Percentiles rank a stretch among this genome's conserved stretches.
Evolutionary conservation across 1,140 invertebrate species (phyloP).

Genomic region (Triops cancriformis): DNA sequence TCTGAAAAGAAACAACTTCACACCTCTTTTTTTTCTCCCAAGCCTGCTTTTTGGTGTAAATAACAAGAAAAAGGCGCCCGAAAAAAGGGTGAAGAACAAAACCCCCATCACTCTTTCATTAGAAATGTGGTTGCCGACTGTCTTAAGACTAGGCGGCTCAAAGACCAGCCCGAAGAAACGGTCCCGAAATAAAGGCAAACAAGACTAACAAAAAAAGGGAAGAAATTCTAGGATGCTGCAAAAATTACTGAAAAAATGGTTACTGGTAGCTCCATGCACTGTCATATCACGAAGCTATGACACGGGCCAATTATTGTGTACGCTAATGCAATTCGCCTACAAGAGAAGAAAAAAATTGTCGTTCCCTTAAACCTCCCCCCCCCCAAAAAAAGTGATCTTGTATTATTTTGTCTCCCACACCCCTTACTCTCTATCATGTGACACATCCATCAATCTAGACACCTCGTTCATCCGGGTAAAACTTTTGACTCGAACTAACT

Average conservation of each 20-base stretch:
- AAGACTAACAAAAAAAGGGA: background rate
- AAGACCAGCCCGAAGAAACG: background rate
- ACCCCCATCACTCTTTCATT: background rate
- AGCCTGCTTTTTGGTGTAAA: background rate
- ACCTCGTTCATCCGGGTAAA: too few species aligned
- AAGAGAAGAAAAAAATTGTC: background rate
- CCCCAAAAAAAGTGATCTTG: background rate
- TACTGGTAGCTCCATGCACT: background rate
- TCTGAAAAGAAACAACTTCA: background rate
- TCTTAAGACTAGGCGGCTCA: background rate
- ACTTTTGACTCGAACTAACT: background rate
- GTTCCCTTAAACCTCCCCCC: background rate
- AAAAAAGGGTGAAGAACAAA: background rate
- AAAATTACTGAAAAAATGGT: background rate
- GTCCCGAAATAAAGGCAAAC: background rate
- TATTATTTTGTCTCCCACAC: background rate
- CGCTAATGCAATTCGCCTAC: background rate
- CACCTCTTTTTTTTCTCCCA: background rate
- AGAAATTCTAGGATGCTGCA: background rate
- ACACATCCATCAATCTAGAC: background rate
- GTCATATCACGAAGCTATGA: background rate
- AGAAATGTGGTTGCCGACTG: conserved; percentile 12
- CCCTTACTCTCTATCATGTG: background rate
- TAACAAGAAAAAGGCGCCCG: background rate
- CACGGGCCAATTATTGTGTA: background rate